Evolutionary conservation across 2,888 invertebrate species (phyloP), one percentile per base, ranked within the genome.

Genomic region (Plebejus argus): DNA sequence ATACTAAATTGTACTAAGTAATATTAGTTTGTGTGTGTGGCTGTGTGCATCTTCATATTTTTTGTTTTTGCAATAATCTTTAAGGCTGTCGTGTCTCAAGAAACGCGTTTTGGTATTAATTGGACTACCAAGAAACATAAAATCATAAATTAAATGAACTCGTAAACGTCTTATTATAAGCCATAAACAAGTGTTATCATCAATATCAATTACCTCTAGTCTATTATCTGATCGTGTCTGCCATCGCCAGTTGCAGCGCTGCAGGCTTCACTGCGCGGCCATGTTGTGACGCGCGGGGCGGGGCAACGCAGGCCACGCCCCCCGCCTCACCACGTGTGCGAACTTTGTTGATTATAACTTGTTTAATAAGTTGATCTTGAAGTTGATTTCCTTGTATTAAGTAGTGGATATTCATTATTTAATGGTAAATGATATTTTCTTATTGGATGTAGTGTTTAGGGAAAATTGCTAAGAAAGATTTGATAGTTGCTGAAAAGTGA

Each of bases 211-310:
- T 33, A 66, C 28, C 18, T 33, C 6, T 6, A 6, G 28, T 33
- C 7, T 61, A 61, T 12, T 61, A 61, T 61, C 61, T 66, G 28
- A 66, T 66, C 61, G 23, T 20, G 61, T 5, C 66, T 66, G 66
- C 66, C 66, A 66, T 66, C 28, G 18, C 66, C 66, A 66, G 74
- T 74, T 79, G 76, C 78, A 75, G 66, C 66, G 66, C 66, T 72
- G 70, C 70, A 83, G 86, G 86, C 86, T 86, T 82, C 82, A 79
- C 58, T 15, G 58, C 84, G 85, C 93, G 88, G 93, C 93, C 93
- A 93, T 93, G 84, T 91, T 93, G 88, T 90, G 90, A 90, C 90
- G 90, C 88, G 88, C 78, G 66, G 85, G 93, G 93, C 90, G 93
- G 83, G 88, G 88, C 61, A 10, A 15, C 56, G 39, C 33, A 56